These are phyloP conservation scores for Poeciliopsis turneri DNA, from an alignment of 2,797 vertebrate species.

Conservation along the genomic window DNA sequence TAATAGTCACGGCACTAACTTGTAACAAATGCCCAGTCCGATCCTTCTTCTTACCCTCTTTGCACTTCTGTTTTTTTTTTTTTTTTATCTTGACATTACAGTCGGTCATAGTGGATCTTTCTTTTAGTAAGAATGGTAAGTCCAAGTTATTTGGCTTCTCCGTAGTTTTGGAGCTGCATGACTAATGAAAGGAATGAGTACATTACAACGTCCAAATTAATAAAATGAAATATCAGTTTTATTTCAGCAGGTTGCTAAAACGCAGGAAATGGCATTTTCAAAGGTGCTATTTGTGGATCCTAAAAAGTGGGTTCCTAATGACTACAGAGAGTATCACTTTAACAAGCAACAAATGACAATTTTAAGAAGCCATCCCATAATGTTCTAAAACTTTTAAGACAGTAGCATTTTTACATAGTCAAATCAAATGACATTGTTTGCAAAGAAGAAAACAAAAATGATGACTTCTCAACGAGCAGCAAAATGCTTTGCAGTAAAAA, in stretches of 20 bases:
- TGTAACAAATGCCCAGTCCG: background rate
- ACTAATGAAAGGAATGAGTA: background rate
- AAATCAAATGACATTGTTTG: background rate
- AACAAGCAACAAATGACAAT: background rate
- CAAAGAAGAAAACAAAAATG: background rate
- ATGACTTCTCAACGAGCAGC: background rate
- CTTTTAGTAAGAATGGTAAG: background rate
- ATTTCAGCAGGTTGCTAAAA: constrained; percentile 5
- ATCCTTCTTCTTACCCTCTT: no score
- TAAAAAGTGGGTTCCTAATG: background rate
- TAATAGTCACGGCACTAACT: constrained; percentile 31
- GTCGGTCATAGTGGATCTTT: background rate
- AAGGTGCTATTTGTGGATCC: background rate
- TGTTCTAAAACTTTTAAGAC: background rate
- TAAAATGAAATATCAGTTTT: constrained; percentile 16
- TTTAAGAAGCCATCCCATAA: background rate
- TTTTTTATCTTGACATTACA: background rate
- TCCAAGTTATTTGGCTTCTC: background rate
- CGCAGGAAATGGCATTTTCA: background rate
- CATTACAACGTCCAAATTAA: background rate
- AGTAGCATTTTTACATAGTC: background rate
- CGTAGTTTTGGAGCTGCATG: background rate
- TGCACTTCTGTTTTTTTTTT: background rate
- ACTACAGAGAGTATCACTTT: background rate
- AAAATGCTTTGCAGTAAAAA: background rate